A percentile compares a stretch with the other conserved stretches of the same genome.
phyloP scores from a whole-genome alignment of 2,888 invertebrate species.

The Acleris laterana region DNA sequence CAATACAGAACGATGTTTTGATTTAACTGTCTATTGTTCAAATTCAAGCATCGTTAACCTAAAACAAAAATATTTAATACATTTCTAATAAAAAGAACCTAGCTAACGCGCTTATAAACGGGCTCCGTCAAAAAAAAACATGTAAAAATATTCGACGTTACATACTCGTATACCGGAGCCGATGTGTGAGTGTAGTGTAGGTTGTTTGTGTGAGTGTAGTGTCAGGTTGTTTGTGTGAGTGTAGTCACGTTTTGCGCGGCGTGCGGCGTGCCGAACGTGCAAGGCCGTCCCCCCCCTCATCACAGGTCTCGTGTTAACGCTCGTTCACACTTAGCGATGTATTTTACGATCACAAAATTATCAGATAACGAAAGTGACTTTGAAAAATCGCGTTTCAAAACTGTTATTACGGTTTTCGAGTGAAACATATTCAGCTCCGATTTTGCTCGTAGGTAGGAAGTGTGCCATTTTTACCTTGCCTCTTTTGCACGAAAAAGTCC shows the following conservation, averaged over 20 bases:
- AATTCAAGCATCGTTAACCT: too few species aligned
- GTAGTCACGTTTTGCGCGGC: slow-evolving; percentile 77
- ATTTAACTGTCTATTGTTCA: too few species aligned
- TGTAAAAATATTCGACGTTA: slow-evolving; percentile 1
- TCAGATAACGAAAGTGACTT: slow-evolving; percentile 30
- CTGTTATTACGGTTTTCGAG: background rate
- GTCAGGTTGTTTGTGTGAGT: slow-evolving; percentile 39
- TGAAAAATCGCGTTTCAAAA: slow-evolving; percentile 3
- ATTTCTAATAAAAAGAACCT: too few species aligned
- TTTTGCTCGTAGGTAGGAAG: too few species aligned
- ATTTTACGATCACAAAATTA: slow-evolving; percentile 26
- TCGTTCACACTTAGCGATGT: slow-evolving; percentile 34
- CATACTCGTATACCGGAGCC: slow-evolving; percentile 13
- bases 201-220: slow-evolving; percentile 49
- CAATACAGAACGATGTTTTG: too few species aligned
- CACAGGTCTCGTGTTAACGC: slow-evolving; percentile 43
- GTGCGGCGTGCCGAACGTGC: slow-evolving; percentile 58
- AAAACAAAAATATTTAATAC: background rate
- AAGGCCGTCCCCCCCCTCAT: slow-evolving; percentile 46
- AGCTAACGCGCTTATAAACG: background rate
- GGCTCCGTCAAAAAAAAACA: too few species aligned
- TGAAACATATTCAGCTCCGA: too few species aligned
- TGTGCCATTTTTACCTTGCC: too few species aligned
- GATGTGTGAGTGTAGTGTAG: slow-evolving; percentile 43
- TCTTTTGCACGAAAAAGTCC: too few species aligned